Evolutionary conservation across 2,797 vertebrate species (phyloP), one percentile per base, ranked within the genome.

Genomic region (Sandelia bainsii): DNA sequence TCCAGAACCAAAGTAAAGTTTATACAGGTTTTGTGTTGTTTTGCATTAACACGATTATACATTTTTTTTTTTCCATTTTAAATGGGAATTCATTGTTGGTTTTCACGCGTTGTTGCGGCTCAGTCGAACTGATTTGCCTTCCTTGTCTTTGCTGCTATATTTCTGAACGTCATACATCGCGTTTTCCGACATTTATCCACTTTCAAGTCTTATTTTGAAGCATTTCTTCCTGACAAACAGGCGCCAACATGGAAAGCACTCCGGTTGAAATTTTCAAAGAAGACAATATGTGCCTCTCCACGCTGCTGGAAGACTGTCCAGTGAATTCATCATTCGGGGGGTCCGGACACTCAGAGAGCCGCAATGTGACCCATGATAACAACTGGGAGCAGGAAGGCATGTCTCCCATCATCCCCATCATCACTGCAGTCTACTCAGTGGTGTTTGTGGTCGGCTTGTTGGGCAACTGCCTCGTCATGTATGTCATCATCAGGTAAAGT

Each of bases 381-480:
- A 58, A 75, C 81, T 95, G 90, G 93, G 91, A 92, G 62, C 93
- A 95, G 81, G 91, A 96, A 65, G 91, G 94, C 76, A 95, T 98
- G 92, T 97, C 96, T 17, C 96, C 96, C 0, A 95, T 95, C 85
- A 96, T 98, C 70, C 96, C 96, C 60, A 96, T 97, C 84, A 98
- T 98, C 93, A 98, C 98, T 0, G 96, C 96, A 0, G 96, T 99
- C 83, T 99, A 99, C 90, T 98, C 97, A 0, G 93, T 97, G 84
- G 97, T 99, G 81, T 99, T 99, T n/a, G 95, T 99, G 62, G 97
- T 99, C 0, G 97, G 98, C 70, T 94, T 98, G 89, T 84, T 97
- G 88, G 98, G 98, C 75, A 99, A 99, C 94, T 97, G 97, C 63
- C 94, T 99, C 82, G 98, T 99, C 79, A 99, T 99, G 97, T 99